Base-by-base conservation (phyloP, 2,888 invertebrate genomes). In the Bellardia bayeri region DNA sequence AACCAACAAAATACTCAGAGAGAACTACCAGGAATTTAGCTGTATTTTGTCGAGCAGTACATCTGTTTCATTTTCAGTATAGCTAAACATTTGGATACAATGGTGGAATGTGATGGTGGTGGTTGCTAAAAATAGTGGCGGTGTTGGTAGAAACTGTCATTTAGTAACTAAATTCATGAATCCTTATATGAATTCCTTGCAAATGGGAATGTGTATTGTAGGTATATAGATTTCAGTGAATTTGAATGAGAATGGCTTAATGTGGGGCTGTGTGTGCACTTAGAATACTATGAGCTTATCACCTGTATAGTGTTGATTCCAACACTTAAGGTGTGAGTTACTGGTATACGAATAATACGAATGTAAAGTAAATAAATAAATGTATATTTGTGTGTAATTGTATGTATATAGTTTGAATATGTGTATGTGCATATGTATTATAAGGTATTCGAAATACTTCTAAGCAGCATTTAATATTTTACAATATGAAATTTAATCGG, bases 401-500 rank as follows among this genome's bases (percentile, higher is more conserved):
- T 37, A 5, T 37, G 37, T 37, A 5, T 37, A 37, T 37, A 37
- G 37, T 37, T 37, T 23, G 37, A 13, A 76, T 45, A 14, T 61
- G 0, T 8, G 2, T 3, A 58, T 42, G 1, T 51, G 33, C 13
- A 11, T 42, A 14, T 45, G 37, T 16, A n/a, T 9, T 9, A 14
- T 42, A 58, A 66, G 80, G 51, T 64, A 64, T 42, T 71, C 23
- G 33, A 83, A 80, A 75, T 71, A 76, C 42, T 71, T 69, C 78
- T 79, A 79, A 87, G 79, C 68, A 85, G 33, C 74, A 85, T 85
- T 85, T 79, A 85, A 85, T 85, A 87, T 68, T 87, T 85, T 82
- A 79, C 64, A 79, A 82, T 85, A 85, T 81, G 74, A 74, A 85
- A 79, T 82, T 75, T 85, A 87, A 87, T 85, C 87, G 74, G 85